These are phyloP conservation scores for Polypterus bichir DNA, from an alignment of 2,113 vertebrate species.

Conservation along the genomic window DNA sequence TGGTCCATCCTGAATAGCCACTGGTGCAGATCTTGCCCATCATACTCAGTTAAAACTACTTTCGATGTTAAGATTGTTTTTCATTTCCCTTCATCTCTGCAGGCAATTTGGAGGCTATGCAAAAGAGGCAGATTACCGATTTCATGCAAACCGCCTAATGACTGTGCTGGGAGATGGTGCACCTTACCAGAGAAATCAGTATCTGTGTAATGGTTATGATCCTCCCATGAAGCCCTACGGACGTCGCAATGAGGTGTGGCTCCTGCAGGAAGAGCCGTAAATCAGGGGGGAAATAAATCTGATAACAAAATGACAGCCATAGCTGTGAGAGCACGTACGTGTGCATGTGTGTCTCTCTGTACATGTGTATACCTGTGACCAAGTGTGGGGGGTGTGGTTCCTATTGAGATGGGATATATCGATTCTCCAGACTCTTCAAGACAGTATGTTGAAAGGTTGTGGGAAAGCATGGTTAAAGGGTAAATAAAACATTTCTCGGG, in stretches of 20 bases:
- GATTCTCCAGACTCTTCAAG: no score
- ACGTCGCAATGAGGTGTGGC: constrained; percentile 81
- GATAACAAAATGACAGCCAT: no score
- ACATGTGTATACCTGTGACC: no score
- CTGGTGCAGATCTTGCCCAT: neutral
- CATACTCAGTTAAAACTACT: no score
- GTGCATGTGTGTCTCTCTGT: no score
- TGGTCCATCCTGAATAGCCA: neutral
- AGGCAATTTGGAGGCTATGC: constrained; percentile 86
- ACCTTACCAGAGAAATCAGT: constrained; percentile 60
- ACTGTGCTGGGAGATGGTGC: constrained; percentile 60
- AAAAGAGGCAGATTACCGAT: constrained; percentile 63
- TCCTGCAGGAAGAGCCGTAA: constrained; percentile 62
- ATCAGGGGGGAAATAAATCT: neutral
- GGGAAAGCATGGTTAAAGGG: no score
- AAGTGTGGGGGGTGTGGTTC: no score
- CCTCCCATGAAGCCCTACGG: constrained; percentile 76
- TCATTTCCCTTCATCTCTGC: constrained; percentile 7
- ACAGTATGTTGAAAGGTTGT: no score
- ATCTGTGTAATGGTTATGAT: constrained; percentile 75
- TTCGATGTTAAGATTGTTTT: no score
- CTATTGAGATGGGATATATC: no score
- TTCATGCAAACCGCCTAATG: constrained; percentile 57
- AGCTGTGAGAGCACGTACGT: no score
- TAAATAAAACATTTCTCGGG: no score